These are phyloP conservation scores for Parauchenoglanis punctatus DNA, from an alignment of 2,797 vertebrate species.

Conservation along the genomic window DNA sequence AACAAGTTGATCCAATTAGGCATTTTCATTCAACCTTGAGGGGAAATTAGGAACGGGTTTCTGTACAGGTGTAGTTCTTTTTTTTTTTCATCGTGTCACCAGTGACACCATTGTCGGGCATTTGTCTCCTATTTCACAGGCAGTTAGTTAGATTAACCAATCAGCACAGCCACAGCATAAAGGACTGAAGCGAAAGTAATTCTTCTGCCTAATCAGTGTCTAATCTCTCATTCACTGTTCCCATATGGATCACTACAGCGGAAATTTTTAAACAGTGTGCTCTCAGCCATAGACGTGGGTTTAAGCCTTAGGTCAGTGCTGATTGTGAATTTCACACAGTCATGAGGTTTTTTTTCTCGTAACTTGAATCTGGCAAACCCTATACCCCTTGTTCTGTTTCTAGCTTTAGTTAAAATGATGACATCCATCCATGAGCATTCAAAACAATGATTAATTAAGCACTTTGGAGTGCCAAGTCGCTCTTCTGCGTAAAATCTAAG, in stretches of 20 bases:
- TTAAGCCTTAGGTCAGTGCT: neutral
- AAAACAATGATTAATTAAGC: neutral
- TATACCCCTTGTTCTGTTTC: neutral
- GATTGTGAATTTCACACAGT: neutral
- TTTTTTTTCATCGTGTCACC: neutral
- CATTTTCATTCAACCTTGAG: conserved; percentile 28
- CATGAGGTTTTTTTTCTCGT: neutral
- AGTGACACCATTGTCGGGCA: neutral
- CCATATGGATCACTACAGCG: conserved; percentile 6
- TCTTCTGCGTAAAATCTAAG: neutral
- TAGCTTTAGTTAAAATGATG: neutral
- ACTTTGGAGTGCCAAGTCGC: neutral
- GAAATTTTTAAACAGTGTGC: neutral
- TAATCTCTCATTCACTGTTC: neutral
- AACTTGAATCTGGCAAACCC: neutral
- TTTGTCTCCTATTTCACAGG: conserved; percentile 26
- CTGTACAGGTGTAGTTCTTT: neutral
- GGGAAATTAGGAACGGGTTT: conserved; percentile 26
- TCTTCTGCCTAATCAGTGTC: conserved; percentile 13
- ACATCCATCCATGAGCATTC: neutral
- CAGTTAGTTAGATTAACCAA: conserved; percentile 42
- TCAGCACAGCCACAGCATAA: neutral
- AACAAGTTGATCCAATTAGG: conserved; percentile 40
- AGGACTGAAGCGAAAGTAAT: neutral
- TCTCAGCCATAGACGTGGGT: neutral